Evolutionary conservation across 1,140 invertebrate species (phyloP), one percentile per base, ranked within the genome.

Genomic region (Chionoecetes opilio): DNA sequence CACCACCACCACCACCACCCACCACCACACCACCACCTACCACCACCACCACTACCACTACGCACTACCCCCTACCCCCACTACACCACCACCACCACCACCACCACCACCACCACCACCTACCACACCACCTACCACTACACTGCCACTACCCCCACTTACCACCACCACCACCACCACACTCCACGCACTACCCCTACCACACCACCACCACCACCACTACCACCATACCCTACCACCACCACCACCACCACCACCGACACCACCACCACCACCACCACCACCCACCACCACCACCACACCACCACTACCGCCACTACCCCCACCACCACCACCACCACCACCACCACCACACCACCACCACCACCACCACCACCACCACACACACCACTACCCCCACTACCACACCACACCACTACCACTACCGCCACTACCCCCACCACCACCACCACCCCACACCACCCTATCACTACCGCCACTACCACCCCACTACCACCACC

Each of bases 401-500:
- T 32, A 37, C 6, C 34, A 35, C 31, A n/a, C n/a, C n/a, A n/a
- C 34, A 32, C 31, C 86, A 88, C 31, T 37, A n/a, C 35, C 88
- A 41, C 17, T 37, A 46, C 2, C 88, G 3, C 0, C 41, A n/a
- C 2, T n/a, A n/a, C 37, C 3, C 37, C 37, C 0, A 37, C 0
- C 21, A 37, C 0, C 2, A 1, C 6, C 3, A 37, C 34, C 5
- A 90, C 21, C 14, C 17, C 14, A 11, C 14, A 82, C n/a, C 46
- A 91, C 90, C n/a, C n/a, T n/a, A n/a, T n/a, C 46, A 91, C 82
- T 21, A 84, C 82, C n/a, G 26, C 82, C 32, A 84, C 32, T 21
- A 84, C 32, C n/a, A 34, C 82, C 3, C 8, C n/a, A n/a, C 32
- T 8, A 8, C 82, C n/a, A n/a, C 82, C 82, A 84, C 82, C 82